These are phyloP conservation scores for Volucella inflata DNA, from an alignment of 2,888 invertebrate genomes.

Conservation along the genomic window DNA sequence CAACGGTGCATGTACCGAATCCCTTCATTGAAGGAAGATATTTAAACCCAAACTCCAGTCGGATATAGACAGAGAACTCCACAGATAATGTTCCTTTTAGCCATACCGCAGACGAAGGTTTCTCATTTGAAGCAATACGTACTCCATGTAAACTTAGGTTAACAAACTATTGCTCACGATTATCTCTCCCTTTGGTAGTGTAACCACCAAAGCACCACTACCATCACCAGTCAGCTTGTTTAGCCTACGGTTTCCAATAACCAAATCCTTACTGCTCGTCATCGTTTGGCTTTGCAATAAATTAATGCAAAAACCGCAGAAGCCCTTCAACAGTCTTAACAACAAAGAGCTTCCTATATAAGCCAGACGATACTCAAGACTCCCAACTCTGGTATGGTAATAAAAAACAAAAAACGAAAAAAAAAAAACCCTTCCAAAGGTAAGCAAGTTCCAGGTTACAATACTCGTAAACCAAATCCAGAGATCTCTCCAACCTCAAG, in stretches of 20 bases:
- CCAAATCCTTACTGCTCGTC: constrained; percentile 41
- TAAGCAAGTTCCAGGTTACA: constrained; percentile 44
- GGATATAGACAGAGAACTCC: background rate
- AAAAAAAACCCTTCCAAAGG: background rate
- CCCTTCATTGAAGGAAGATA: constrained; percentile 13
- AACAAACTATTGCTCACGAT: constrained; percentile 68
- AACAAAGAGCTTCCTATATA: constrained; percentile 3
- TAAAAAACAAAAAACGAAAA: constrained; percentile 1
- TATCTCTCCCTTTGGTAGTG: constrained; percentile 21
- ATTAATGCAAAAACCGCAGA: constrained; percentile 73
- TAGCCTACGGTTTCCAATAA: constrained; percentile 53
- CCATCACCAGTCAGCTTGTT: constrained; percentile 30
- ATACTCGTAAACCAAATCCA: constrained; percentile 16
- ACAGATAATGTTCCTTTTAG: constrained; percentile 26
- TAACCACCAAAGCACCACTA: background rate
- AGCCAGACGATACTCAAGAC: background rate
- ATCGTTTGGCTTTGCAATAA: constrained; percentile 55
- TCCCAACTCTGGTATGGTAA: constrained; percentile 11
- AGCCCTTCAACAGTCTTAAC: constrained; percentile 69
- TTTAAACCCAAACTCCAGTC: background rate
- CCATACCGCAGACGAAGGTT: constrained; percentile 40
- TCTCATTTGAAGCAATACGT: background rate
- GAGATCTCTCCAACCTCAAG: constrained; percentile 47
- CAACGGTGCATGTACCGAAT: constrained; percentile 1
- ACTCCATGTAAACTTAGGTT: constrained; percentile 37